phyloP scores from a whole-genome alignment of 2,113 vertebrate species.

The Rutilus rutilus region DNA sequence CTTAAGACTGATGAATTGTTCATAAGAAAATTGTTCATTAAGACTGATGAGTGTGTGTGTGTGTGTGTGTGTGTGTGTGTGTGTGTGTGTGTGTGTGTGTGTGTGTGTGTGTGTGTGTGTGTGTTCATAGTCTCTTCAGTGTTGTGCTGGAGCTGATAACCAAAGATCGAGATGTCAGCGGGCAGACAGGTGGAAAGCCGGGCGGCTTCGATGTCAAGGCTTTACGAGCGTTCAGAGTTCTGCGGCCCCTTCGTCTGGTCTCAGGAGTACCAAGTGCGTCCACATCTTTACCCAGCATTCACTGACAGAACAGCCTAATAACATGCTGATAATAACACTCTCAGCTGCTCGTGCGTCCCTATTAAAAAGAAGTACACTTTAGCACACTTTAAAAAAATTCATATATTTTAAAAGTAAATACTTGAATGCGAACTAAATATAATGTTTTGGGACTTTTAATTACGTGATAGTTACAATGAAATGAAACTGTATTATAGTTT shows the following conservation, averaged over 20 bases:
- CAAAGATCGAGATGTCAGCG: slow-evolving; percentile 89
- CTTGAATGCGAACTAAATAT: too few species aligned
- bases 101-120: slow-evolving; percentile 14
- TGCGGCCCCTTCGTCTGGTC: slow-evolving; percentile 96
- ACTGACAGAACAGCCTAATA: not conserved
- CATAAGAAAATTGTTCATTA: too few species aligned
- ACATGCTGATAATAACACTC: not conserved
- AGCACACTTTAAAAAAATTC: too few species aligned
- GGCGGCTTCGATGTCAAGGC: slow-evolving; percentile 99
- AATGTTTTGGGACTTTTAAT: too few species aligned
- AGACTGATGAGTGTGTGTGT: not conserved
- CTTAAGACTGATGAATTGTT: slow-evolving; percentile 16
- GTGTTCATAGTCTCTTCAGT: slow-evolving; percentile 89
- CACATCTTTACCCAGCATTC: not conserved
- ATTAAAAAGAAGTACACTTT: too few species aligned
- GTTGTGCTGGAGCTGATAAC: slow-evolving; percentile 98
- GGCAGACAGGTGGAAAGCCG: slow-evolving; percentile 91
- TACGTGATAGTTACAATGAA: too few species aligned
- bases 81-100: not conserved
- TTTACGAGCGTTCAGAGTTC: slow-evolving; percentile 94
- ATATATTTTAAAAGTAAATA: too few species aligned
- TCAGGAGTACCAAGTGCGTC: slow-evolving; percentile 97
- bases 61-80: not conserved
- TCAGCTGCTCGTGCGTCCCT: too few species aligned
- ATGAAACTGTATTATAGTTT: too few species aligned